Percentiles rank a stretch among this genome's conserved stretches.
Conservation (phyloP, 37 sponge, comb jelly and placozoan genomes). For the Crambe crambe region DNA sequence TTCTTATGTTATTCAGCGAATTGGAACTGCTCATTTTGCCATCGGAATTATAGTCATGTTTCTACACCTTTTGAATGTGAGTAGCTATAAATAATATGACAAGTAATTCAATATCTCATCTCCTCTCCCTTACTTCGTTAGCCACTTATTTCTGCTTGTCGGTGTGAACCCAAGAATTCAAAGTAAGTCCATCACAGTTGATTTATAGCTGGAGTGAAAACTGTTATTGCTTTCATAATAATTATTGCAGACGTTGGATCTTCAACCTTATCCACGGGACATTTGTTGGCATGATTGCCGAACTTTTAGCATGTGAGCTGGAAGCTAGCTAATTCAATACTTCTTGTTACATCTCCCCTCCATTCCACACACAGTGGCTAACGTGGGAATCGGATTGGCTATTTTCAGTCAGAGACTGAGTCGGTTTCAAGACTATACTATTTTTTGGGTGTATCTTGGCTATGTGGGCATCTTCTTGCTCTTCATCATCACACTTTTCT, state of each 20-base stretch:
- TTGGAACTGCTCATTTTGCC: constrained; percentile 40
- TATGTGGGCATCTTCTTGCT: constrained; percentile 19
- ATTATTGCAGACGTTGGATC: constrained; percentile 54
- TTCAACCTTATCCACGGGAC: constrained; percentile 59
- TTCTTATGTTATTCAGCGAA: neutral
- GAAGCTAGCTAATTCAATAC: neutral
- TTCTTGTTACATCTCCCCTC: neutral
- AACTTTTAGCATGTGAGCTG: constrained; percentile 56
- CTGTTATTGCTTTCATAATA: no score
- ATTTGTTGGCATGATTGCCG: constrained; percentile 36
- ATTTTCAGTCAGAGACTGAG: constrained; percentile 8
- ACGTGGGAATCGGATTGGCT: constrained; percentile 36
- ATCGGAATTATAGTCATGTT: constrained; percentile 59
- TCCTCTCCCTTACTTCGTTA: neutral
- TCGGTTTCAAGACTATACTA: constrained; percentile 9
- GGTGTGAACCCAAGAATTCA: constrained; percentile 51
- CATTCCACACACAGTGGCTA: constrained; percentile 25
- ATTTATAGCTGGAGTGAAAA: neutral
- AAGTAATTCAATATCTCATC: neutral
- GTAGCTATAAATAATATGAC: no score
- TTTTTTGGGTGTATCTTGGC: constrained; percentile 38
- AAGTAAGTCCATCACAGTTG: constrained; percentile 3
- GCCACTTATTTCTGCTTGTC: constrained; percentile 59
- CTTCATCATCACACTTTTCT: constrained; percentile 3
- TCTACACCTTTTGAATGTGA: constrained; percentile 66